Evolutionary conservation across 2,888 invertebrate genomes (phyloP).

Genomic region (Rutpela maculata): DNA sequence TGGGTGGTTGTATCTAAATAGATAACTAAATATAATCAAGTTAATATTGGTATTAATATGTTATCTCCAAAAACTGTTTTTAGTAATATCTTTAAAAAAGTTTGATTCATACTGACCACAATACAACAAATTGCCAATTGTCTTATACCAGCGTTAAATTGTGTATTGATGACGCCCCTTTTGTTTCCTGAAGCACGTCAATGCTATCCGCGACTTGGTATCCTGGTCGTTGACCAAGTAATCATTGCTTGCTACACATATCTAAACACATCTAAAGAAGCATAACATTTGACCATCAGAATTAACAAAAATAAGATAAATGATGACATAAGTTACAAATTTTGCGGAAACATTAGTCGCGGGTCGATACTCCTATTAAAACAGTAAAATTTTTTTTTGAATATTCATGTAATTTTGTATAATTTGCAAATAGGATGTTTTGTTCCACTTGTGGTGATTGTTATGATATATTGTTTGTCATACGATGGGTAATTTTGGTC

Average conservation of each 20-base stretch:
- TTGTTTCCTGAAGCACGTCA: neutral
- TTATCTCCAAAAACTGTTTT: too few species aligned
- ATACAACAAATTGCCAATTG: too few species aligned
- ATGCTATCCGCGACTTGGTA: neutral
- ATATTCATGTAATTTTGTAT: constrained; percentile 54
- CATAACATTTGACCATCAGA: constrained; percentile 10
- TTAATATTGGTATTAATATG: too few species aligned
- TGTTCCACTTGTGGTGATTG: constrained; percentile 49
- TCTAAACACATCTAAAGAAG: constrained; percentile 12
- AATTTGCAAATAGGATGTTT: constrained; percentile 54
- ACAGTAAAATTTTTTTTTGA: constrained; percentile 51
- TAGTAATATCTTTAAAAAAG: too few species aligned
- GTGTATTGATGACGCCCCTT: neutral
- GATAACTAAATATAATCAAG: too few species aligned
- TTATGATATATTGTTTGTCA: constrained; percentile 22
- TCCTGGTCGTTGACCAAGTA: constrained; percentile 56
- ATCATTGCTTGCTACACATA: constrained; percentile 30
- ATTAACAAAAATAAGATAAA: constrained; percentile 22
- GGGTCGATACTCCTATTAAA: constrained; percentile 54
- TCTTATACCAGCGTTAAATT: neutral
- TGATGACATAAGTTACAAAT: constrained; percentile 24
- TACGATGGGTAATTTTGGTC: constrained; percentile 24
- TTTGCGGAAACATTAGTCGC: constrained; percentile 43
- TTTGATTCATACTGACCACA: too few species aligned
- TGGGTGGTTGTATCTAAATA: too few species aligned